Conservation (phyloP, 2,888 invertebrate species). For the Sipha maydis region DNA sequence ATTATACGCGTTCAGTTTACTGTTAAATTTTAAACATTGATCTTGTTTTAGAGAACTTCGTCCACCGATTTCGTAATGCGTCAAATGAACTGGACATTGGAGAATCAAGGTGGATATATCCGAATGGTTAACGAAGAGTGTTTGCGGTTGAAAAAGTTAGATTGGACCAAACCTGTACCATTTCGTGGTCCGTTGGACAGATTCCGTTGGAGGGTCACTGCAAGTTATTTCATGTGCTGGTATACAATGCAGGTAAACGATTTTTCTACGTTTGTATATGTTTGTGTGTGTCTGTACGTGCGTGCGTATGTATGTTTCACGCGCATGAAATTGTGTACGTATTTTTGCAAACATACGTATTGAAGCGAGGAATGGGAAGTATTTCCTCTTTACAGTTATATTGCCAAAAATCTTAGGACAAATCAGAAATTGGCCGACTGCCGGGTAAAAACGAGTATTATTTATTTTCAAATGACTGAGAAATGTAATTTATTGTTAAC, state of each 20-base stretch:
- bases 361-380: background rate
- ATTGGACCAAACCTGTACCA: conserved; percentile 70
- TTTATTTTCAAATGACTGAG: conserved; percentile 30
- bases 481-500: conserved; percentile 18
- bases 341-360: background rate
- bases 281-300: background rate
- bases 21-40: background rate
- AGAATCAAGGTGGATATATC: conserved; percentile 67
- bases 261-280: background rate
- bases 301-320: background rate
- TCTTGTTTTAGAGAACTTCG: conserved; percentile 40
- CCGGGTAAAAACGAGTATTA: conserved; percentile 22
- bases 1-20: background rate
- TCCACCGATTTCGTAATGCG: conserved; percentile 70
- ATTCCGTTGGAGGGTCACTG: conserved; percentile 74
- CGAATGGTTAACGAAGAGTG: conserved; percentile 70
- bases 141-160: conserved; percentile 68
- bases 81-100: conserved; percentile 69
- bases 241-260: conserved; percentile 72
- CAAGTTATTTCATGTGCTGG: conserved; percentile 77
- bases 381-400: background rate
- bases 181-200: conserved; percentile 69
- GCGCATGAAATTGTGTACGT: background rate
- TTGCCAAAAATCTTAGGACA: conserved; percentile 39
- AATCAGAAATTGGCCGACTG: conserved; percentile 40